Conservation (phyloP, 2,797 vertebrate genomes). For the Nyctibius grandis region DNA sequence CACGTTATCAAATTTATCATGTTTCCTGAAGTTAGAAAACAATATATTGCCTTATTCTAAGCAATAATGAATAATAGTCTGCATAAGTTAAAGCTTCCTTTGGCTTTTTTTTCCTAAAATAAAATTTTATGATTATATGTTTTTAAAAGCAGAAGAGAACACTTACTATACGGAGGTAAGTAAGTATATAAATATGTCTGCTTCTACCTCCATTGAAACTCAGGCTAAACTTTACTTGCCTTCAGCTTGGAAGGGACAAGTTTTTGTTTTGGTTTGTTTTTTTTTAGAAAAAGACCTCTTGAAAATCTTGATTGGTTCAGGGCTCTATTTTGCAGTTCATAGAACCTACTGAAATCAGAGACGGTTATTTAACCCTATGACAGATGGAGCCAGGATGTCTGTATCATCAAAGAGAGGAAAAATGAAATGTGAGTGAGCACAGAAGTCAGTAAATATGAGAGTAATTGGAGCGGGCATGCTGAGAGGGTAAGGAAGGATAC, state of each 20-base stretch:
- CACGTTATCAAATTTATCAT: neutral
- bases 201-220: neutral
- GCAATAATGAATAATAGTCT: neutral
- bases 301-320: neutral
- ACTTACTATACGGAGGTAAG: too few relatives aligned
- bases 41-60: neutral
- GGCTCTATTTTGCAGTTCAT: constrained; percentile 43
- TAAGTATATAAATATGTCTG: neutral
- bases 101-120: neutral
- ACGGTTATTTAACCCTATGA: constrained; percentile 62
- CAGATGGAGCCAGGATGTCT: constrained; percentile 70
- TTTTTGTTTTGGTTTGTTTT: neutral
- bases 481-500: constrained; percentile 9
- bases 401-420: constrained; percentile 61
- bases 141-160: neutral
- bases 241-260: neutral
- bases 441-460: constrained; percentile 55
- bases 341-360: constrained; percentile 60
- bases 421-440: constrained; percentile 50
- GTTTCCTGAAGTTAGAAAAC: neutral
- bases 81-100: neutral
- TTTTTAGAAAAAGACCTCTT: neutral
- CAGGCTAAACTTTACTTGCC: neutral
- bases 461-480: constrained; percentile 38
- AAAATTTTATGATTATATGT: neutral